A percentile compares a stretch with the other conserved stretches of the same genome.
phyloP scores from a whole-genome alignment of 2,113 vertebrate genomes.

The Callorhinus ursinus region DNA sequence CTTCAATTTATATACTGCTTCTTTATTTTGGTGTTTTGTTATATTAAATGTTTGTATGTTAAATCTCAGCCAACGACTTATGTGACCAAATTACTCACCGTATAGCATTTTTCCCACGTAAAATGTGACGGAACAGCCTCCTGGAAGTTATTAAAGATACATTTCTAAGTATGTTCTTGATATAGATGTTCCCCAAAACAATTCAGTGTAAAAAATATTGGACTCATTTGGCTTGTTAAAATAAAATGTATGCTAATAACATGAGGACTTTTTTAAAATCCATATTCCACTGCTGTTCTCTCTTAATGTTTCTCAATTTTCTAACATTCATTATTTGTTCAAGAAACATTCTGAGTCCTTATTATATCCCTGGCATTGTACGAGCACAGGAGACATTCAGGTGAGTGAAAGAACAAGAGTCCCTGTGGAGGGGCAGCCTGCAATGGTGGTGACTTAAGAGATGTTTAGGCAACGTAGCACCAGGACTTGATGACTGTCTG shows the following conservation, averaged over 20 bases:
- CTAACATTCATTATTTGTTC: not conserved
- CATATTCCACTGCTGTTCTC: not conserved
- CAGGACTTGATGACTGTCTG: not conserved
- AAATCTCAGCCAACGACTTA: conserved; percentile 2
- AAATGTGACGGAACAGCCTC: conserved; percentile 17
- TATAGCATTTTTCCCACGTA: conserved; percentile 15
- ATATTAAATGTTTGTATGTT: conserved; percentile 26
- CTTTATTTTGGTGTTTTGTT: conserved; percentile 16
- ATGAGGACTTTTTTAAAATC: not conserved
- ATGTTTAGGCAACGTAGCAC: not conserved
- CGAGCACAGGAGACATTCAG: not conserved
- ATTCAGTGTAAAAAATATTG: conserved; percentile 44
- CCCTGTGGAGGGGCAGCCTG: not conserved
- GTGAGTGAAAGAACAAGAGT: not conserved
- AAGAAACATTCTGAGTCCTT: not conserved
- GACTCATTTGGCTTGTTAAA: conserved; percentile 46
- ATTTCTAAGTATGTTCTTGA: conserved; percentile 45
- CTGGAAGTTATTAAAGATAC: conserved; percentile 53
- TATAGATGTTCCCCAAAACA: conserved; percentile 30
- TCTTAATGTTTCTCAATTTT: conserved; percentile 19
- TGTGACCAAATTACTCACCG: not conserved
- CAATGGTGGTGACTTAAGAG: too few species aligned
- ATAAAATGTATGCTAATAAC: conserved; percentile 36
- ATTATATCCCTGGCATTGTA: not conserved
- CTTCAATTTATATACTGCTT: not conserved